Evolutionary conservation across 2,888 invertebrate genomes (phyloP), one percentile per base, ranked within the genome.

Genomic region (Polydesmus complanatus): DNA sequence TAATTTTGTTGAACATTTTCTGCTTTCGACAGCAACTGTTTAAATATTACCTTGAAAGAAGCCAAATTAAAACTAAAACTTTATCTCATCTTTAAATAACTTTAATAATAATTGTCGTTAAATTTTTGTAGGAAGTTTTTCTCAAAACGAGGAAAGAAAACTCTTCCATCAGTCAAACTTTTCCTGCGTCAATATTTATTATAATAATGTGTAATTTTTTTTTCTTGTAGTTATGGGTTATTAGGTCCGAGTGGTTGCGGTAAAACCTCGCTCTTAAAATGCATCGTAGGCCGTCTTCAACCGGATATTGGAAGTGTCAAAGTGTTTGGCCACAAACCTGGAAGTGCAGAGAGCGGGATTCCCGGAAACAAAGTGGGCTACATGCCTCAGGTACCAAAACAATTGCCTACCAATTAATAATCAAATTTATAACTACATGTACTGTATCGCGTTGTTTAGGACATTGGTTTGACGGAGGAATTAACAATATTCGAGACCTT

Each of bases 401-500:
- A 37, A 37, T 14, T 37, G 14, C 5, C 14, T 37, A 37, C 5
- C 14, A 8, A 37, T 37, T 37, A 8, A n/a, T 37, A 14, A 37
- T 14, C 14, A 37, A 37, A 8, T 37, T 8, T 8, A 8, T 37
- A 37, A 37, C 37, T 37, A 37, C 5, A 8, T 5, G 5, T 37
- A 14, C 37, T 37, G 37, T 37, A 8, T 5, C 14, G 37, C 5
- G 5, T 37, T n/a, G n/a, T n/a, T 5, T 8, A 60, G 71, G 74
- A 74, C 63, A 67, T 71, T 2, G 73, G 73, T 0, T 67, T 74
- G 22, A 73, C 69, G 63, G 66, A 69, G 27, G 70, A 72, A 50
- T 93, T 95, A 76, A 87, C 92, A 47, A 93, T 95, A 70, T 84
- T 85, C 66, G 94, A 95, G 74, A 94, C 94, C 0, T 86, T 95